Conservation (phyloP, 2,113 vertebrate genomes). For the Smithornis capensis region DNA sequence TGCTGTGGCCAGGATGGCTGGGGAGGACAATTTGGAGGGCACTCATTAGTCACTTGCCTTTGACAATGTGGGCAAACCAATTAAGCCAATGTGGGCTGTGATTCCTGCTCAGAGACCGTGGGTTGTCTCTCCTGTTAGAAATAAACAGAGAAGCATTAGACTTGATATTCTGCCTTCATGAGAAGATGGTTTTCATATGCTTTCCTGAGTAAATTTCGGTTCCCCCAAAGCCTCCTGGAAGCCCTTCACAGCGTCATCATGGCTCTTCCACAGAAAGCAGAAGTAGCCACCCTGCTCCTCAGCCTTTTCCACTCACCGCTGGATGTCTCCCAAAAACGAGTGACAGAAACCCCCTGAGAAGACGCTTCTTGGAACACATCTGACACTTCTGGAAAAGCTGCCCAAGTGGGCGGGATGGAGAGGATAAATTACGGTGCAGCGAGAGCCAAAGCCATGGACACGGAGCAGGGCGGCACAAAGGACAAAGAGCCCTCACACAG, state of each 20-base stretch:
- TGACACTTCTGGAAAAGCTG: not conserved
- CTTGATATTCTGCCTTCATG: too few species aligned
- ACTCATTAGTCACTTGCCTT: not conserved
- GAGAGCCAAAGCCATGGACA: not conserved
- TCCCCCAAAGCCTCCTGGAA: not conserved
- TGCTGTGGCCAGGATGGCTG: not conserved
- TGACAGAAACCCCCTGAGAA: not conserved
- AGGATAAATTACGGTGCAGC: fast-evolving
- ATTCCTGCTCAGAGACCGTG: not conserved
- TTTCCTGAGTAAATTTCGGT: not conserved
- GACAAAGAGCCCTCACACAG: not conserved
- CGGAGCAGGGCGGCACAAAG: fast-evolving
- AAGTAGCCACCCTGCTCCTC: not conserved
- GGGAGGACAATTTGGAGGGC: not conserved
- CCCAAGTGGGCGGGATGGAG: not conserved
- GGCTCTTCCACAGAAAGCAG: not conserved
- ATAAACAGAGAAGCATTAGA: not conserved
- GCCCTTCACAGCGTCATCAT: fast-evolving
- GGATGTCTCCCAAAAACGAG: fast-evolving
- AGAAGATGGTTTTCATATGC: not conserved
- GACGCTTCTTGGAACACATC: not conserved
- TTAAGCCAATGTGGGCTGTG: fast-evolving
- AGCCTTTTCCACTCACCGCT: fast-evolving
- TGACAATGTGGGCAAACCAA: not conserved
- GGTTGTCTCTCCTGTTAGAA: not conserved